Evolutionary conservation across 2,888 invertebrate genomes (phyloP).

Genomic region (Lasioglossum villosulum): DNA sequence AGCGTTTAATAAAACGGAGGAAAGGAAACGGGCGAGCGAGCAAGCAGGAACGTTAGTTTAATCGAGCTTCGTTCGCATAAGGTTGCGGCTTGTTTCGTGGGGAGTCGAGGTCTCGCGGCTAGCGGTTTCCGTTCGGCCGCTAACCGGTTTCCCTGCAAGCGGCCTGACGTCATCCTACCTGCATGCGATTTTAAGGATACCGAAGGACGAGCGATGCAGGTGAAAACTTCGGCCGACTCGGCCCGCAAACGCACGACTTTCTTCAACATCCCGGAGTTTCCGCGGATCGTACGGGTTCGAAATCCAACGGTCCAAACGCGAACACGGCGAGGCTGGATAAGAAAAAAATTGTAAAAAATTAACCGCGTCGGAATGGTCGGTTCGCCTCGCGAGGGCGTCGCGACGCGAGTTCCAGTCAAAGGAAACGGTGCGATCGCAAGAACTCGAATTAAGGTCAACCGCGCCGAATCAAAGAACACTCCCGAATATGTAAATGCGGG

Average conservation of each 20-base stretch:
- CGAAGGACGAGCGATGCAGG: slow-evolving; percentile 70
- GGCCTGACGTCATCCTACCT: slow-evolving; percentile 75
- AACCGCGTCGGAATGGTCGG: not conserved
- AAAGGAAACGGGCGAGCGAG: not conserved
- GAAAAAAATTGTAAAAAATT: not conserved
- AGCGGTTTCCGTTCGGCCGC: slow-evolving; percentile 76
- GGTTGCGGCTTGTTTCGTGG: slow-evolving; percentile 60
- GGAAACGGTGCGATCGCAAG: not conserved
- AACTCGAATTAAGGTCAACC: slow-evolving; percentile 35
- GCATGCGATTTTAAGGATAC: slow-evolving; percentile 73
- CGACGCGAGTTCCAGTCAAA: not conserved
- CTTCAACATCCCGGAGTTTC: not conserved
- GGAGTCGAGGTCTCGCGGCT: slow-evolving; percentile 75
- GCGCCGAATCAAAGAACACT: slow-evolving; percentile 21
- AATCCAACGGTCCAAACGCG: not conserved
- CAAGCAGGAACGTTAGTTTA: slow-evolving; percentile 3
- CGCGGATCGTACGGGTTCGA: not conserved
- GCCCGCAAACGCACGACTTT: slow-evolving; percentile 47
- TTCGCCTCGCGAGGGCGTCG: not conserved
- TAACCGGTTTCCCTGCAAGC: slow-evolving; percentile 76
- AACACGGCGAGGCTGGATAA: not conserved
- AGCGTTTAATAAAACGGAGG: not conserved
- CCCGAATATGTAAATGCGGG: slow-evolving; percentile 38
- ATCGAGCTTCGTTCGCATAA: slow-evolving; percentile 49
- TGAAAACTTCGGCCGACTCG: slow-evolving; percentile 56